These are phyloP conservation scores for Heloderma charlesbogerti DNA, from an alignment of 2,113 vertebrate species.

Conservation along the genomic window DNA sequence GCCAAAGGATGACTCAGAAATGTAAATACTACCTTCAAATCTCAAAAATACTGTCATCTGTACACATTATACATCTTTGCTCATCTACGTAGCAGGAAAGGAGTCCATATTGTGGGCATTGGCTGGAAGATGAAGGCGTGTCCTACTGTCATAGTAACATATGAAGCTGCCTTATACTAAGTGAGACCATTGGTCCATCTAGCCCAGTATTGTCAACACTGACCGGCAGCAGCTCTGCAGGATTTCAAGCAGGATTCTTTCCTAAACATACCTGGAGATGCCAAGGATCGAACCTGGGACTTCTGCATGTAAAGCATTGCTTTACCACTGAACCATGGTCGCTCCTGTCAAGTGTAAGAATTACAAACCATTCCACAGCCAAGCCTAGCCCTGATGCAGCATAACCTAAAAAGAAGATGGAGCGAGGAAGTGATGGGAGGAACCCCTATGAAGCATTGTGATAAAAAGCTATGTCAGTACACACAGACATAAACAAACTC, in stretches of 20 bases:
- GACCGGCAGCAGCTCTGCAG: too few species aligned
- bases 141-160: background rate
- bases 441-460: conserved; percentile 60
- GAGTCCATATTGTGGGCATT: background rate
- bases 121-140: background rate
- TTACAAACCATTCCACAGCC: background rate
- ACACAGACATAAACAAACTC: conserved; percentile 66
- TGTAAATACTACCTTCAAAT: background rate
- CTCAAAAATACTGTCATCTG: background rate
- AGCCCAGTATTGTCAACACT: too few species aligned
- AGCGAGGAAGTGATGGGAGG: conserved; percentile 41
- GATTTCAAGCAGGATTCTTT: too few species aligned
- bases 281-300: too few species aligned
- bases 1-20: too few species aligned
- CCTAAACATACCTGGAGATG: too few species aligned
- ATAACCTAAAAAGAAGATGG: conserved; percentile 44
- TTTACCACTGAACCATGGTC: background rate
- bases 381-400: background rate
- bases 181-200: too few species aligned
- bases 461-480: conserved; percentile 70
- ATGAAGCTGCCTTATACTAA: too few species aligned
- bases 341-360: background rate
- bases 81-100: background rate
- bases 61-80: background rate
- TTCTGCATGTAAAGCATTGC: too few species aligned